These are phyloP conservation scores for Leucosticte australis DNA, from an alignment of 2,113 vertebrate genomes.

Conservation along the genomic window DNA sequence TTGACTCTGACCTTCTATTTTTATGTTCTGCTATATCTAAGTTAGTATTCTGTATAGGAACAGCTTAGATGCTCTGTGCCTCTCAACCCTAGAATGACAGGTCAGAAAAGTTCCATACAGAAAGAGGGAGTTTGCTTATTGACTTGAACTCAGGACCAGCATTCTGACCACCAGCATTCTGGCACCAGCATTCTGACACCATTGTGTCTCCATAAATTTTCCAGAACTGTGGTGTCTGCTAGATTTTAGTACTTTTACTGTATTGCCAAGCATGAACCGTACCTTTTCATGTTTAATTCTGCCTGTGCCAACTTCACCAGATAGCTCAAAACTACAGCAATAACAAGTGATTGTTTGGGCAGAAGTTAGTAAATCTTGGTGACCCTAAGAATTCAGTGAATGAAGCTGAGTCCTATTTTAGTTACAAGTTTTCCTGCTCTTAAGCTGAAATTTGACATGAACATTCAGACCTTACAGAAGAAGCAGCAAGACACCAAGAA, in stretches of 20 bases:
- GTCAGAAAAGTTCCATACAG: background rate
- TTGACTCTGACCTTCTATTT: background rate
- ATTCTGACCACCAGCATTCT: background rate
- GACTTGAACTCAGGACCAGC: background rate
- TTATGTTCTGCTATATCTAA: background rate
- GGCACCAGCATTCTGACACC: background rate
- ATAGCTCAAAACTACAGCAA: background rate
- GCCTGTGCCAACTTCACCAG: background rate
- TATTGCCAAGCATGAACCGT: background rate
- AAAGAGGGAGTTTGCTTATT: background rate
- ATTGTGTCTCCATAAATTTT: background rate
- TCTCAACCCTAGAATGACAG: background rate
- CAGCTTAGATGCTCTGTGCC: background rate
- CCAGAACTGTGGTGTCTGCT: background rate
- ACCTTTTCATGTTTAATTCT: background rate
- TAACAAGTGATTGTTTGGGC: background rate
- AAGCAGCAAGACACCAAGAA: conserved; percentile 77
- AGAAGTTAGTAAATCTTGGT: background rate
- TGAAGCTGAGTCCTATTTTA: background rate
- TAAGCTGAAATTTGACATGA: conserved; percentile 38
- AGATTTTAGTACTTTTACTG: background rate
- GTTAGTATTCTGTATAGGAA: background rate
- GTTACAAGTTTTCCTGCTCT: background rate
- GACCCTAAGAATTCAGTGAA: background rate
- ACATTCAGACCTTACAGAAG: conserved; percentile 72